Evolutionary conservation across 2,888 invertebrate genomes (phyloP), one percentile per base, ranked within the genome.

Genomic region (Campopleginae sp.): DNA sequence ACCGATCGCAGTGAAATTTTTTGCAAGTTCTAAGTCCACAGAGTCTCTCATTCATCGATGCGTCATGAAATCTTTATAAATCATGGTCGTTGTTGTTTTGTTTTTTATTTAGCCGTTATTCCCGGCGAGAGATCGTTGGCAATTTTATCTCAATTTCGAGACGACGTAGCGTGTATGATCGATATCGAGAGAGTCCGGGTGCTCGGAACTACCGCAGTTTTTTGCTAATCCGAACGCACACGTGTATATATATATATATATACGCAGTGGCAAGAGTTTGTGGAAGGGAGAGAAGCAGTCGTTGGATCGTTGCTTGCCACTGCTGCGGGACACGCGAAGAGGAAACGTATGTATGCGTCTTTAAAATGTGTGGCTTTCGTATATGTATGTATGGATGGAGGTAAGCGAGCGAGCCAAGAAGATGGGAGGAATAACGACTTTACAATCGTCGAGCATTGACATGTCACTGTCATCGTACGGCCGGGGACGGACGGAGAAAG

Each of bases 361-460:
- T 74, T 54, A 14, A 42, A 42, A 72, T 72, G 38, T 42, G 58
- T 58, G 42, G 65, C 65, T 38, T 38, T 38, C 38, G 58, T 46
- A 58, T 1, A 31, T 63, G 31, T 27, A 63, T 44, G 31, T 31
- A 63, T 46, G 23, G 5, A 75, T 17, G 1, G 63, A 65, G 51
- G 38, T 44, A 65, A 75, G 58, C 58, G 75, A 70, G 58, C 44
- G 51, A 75, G 72, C 44, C 63, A 72, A 58, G 51, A 44, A 77
- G 84, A 85, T 80, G 44, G 80, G 70, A 80, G 76, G 80, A 86
- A 87, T 88, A 87, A 89, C 89, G 88, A 91, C 90, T 91, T 90
- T 91, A 91, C 91, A 90, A 91, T 92, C 90, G 89, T 91, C 89
- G 89, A 87, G 90, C 92, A 93, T 93, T 93, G 93, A 93, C 93